Evolutionary conservation across 2,797 vertebrate species (phyloP), one percentile per base, ranked within the genome.

Genomic region (Lagocephalus sceleratus): DNA sequence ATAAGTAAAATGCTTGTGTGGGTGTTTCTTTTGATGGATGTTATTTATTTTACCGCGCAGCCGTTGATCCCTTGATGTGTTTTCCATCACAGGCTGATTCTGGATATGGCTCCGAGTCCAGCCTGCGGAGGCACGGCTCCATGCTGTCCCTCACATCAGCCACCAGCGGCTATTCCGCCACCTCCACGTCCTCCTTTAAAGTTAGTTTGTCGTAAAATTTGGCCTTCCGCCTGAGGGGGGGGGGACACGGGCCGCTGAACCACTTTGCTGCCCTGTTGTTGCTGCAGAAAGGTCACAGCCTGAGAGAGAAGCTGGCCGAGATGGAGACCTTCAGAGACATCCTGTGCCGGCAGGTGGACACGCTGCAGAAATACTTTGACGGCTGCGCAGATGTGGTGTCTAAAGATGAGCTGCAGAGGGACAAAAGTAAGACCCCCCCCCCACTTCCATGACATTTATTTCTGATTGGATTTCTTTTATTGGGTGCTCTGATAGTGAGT

Each of bases 261-360:
- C n/a, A 6, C 40, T 20, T 0, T 52, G 4, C 23, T 26, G 11
- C n/a, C 42, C 3, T 12, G 0, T 29, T 44, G 16, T 72, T 63
- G 78, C n/a, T 73, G 9, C 76, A 95, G 94, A 97, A 98, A 87
- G 96, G 94, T 38, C 92, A 95, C 86, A 96, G 96, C 81, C 91
- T 99, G 68, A 92, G 88, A 1, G 96, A 99, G 86, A 99, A 98
- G 84, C 90, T 99, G 87, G 92, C 96, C 3, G 97, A 99, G 89
- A 98, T 98, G 96, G 97, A 98, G 90, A 98, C 96, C 1, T 99
- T 99, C 84, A 90, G 95, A 79, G 97, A 98, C 52, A 99, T 99
- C 82, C 66, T 99, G 51, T 99, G 97, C 79, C 89, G 94, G 78
- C 97, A 98, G 84, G 95, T 99, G 63, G 96, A 99, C 90, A 99